Evolutionary conservation across 2,888 invertebrate genomes (phyloP).

Genomic region (Operophtera brumata): DNA sequence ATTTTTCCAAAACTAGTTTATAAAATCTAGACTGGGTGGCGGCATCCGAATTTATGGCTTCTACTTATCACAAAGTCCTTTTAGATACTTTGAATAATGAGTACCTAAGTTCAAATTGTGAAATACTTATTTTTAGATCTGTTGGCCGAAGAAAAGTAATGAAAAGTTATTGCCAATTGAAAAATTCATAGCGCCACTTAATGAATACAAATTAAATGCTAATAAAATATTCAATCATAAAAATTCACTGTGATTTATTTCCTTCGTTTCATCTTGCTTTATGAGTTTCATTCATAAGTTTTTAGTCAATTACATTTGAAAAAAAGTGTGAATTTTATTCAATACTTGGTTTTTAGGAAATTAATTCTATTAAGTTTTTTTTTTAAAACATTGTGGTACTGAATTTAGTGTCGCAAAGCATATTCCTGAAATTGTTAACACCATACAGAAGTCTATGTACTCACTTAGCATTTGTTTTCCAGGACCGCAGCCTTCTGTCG

Average conservation of each 20-base stretch:
- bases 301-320: constrained; percentile 5
- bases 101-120: neutral
- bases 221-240: constrained; percentile 27
- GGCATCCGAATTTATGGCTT: constrained; percentile 56
- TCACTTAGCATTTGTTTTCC: constrained; percentile 76
- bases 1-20: constrained; percentile 56
- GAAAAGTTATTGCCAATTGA: neutral
- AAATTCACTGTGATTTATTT: constrained; percentile 26
- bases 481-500: constrained; percentile 72
- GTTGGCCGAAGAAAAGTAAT: neutral
- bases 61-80: constrained; percentile 24
- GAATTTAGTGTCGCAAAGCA: too few species aligned
- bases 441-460: constrained; percentile 35
- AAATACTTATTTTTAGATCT: constrained; percentile 5
- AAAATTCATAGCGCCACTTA: constrained; percentile 12
- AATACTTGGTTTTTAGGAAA: neutral
- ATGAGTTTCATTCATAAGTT: constrained; percentile 28
- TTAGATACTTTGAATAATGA: constrained; percentile 7
- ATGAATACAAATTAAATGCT: constrained; percentile 11
- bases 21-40: constrained; percentile 73
- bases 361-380: neutral
- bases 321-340: constrained; percentile 1
- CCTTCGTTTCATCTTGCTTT: constrained; percentile 5
- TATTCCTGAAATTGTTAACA: too few species aligned
- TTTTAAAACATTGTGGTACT: too few species aligned